phyloP scores from a whole-genome alignment of 2,888 invertebrate species.

The Trileptium ribeirensis region DNA sequence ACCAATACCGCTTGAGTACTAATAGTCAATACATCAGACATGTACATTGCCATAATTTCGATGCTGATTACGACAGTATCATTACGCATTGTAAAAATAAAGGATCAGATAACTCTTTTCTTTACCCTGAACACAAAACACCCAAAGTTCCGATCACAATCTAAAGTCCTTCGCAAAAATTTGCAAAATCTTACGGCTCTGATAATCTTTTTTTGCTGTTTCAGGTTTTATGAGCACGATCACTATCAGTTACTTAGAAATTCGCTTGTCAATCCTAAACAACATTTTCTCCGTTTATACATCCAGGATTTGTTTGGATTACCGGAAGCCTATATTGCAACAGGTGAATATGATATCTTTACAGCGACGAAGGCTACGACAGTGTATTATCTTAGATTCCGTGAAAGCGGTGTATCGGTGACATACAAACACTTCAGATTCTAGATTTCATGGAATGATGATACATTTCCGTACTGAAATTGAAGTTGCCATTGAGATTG shows the following conservation, averaged over 20 bases:
- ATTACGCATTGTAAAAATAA: too few species aligned
- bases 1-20: too few species aligned
- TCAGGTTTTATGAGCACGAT: not conserved
- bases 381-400: slow-evolving; percentile 51
- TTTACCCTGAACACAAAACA: too few species aligned
- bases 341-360: slow-evolving; percentile 53
- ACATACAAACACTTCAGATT: slow-evolving; percentile 39
- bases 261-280: slow-evolving; percentile 43
- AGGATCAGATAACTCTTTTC: too few species aligned
- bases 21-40: too few species aligned
- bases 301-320: slow-evolving; percentile 42
- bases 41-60: too few species aligned
- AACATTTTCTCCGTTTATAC: slow-evolving; percentile 52
- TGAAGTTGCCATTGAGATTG: not conserved
- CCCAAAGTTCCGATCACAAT: too few species aligned
- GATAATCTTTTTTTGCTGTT: too few species aligned
- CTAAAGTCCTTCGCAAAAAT: slow-evolving; percentile 12
- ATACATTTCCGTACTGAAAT: slow-evolving; percentile 13
- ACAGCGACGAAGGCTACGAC: slow-evolving; percentile 52
- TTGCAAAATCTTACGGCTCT: too few species aligned
- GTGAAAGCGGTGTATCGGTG: slow-evolving; percentile 44
- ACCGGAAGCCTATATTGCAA: slow-evolving; percentile 50
- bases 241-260: slow-evolving; percentile 29
- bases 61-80: too few species aligned
- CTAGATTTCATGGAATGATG: slow-evolving; percentile 43